These are phyloP conservation scores for Chrysoperla carnea DNA, from an alignment of 1,140 invertebrate species.

Conservation along the genomic window DNA sequence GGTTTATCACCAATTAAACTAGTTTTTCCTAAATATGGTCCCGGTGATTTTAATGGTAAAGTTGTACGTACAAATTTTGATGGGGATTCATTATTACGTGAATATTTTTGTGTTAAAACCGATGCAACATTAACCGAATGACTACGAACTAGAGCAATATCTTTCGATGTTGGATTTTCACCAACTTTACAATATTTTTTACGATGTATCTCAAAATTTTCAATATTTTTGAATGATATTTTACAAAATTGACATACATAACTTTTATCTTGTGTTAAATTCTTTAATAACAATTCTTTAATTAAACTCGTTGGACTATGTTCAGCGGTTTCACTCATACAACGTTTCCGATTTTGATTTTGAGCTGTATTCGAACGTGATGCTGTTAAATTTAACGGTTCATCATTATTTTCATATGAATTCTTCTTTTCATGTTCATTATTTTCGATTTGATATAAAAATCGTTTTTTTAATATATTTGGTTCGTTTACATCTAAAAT, in stretches of 20 bases:
- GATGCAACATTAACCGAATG: constrained; percentile 22
- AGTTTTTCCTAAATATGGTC: constrained; percentile 60
- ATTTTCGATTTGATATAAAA: not conserved
- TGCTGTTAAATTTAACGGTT: constrained; percentile 46
- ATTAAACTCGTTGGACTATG: constrained; percentile 34
- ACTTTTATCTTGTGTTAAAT: constrained; percentile 12
- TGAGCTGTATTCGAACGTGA: too few relatives aligned
- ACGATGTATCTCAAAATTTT: constrained; percentile 49
- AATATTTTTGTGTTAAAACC: constrained; percentile 22
- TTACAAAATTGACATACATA: constrained; percentile 43
- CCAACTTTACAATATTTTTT: constrained; percentile 44
- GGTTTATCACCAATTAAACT: constrained; percentile 41
- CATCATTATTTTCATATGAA: constrained; percentile 19
- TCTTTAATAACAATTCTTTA: constrained; percentile 62
- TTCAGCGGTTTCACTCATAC: constrained; percentile 27
- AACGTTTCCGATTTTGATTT: constrained; percentile 36
- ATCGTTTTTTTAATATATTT: constrained; percentile 10
- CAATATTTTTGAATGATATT: constrained; percentile 43
- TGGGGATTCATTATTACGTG: constrained; percentile 19
- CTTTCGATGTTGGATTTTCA: constrained; percentile 9
- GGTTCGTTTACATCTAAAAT: constrained; percentile 15
- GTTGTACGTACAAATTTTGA: constrained; percentile 18
- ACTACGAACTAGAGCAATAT: constrained; percentile 18
- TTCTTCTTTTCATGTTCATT: constrained; percentile 15
- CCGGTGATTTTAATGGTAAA: constrained; percentile 51